Evolutionary conservation across 2,113 vertebrate species (phyloP), one percentile per base, ranked within the genome.

Genomic region (Rostratula benghalensis): DNA sequence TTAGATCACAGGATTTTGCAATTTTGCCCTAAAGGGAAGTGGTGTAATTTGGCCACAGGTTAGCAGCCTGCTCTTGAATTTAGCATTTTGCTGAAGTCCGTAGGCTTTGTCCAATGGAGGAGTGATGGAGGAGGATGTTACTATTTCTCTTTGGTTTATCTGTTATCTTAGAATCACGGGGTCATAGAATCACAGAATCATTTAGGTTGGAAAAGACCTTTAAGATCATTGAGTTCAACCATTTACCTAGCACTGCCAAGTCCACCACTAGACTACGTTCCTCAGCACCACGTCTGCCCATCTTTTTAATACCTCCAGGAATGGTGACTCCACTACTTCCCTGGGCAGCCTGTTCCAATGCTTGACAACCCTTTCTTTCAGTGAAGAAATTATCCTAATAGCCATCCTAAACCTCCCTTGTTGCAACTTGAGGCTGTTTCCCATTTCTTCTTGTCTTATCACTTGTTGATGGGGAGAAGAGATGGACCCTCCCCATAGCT

Each of bases 101-200:
- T 3, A 21, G 35, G 43, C 22, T 46, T 46, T 2, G 0, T 28
- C 35, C 2, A 1, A 3, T 3, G 67, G 76, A 63, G 43, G 19
- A 30, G 43, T 0, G 14, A 13, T 16, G 39, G 61, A 39, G 27
- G 53, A 27, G 56, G 39, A 27, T 0, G 0, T 50, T 50, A 5
- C 23, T 9, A 1, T 35, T 70, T 25, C 67, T 63, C 48, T 3
- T 35, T 0, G 0, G 12, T 16, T 8, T 7, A 5, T 10, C 63
- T 1, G 0, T 43, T 61, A 14, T n/a, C 41, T 27, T 39, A 39
- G 37, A 63, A 63, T 61, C 13, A 13, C 21, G 15, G 57, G 57
- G 22, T 35, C 35, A 18, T 37, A 11, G n/a, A 37, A 25, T 27
- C 24, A 37, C n/a, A 39, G 16, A 61, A 18, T 39, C 60, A 18